phyloP scores from a whole-genome alignment of 2,888 invertebrate genomes.

The Ecliptopera silaceata region DNA sequence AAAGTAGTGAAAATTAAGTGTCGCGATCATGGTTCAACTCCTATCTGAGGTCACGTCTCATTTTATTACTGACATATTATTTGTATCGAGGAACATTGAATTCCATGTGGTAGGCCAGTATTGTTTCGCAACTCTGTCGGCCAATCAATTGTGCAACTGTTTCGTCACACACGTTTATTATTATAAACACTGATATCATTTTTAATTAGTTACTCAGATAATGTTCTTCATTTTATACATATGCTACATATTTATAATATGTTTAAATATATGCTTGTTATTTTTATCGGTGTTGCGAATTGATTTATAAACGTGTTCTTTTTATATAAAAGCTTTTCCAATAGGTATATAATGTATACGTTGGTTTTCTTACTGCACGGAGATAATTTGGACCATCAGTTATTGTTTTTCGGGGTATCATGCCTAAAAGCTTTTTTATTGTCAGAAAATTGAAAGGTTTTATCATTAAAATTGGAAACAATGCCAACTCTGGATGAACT shows the following conservation, averaged over 20 bases:
- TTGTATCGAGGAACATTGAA: constrained; percentile 76
- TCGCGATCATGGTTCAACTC: constrained; percentile 66
- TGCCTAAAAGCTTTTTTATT: not conserved
- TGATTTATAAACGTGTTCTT: not conserved
- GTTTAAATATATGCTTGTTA: not conserved
- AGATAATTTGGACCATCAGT: too few relatives aligned
- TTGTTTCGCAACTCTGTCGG: constrained; percentile 59
- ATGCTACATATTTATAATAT: not conserved
- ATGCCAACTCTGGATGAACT: not conserved
- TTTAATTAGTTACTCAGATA: constrained; percentile 8
- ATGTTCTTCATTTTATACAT: not conserved
- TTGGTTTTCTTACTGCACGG: too few relatives aligned
- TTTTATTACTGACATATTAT: constrained; percentile 79
- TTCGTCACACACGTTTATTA: constrained; percentile 26
- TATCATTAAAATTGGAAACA: not conserved
- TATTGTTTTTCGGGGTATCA: too few relatives aligned
- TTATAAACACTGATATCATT: constrained; percentile 7
- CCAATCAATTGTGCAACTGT: constrained; percentile 30
- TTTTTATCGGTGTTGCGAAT: not conserved
- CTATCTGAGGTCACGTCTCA: constrained; percentile 76
- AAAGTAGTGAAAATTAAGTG: constrained; percentile 80
- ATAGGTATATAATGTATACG: too few relatives aligned
- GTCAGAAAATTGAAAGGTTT: not conserved
- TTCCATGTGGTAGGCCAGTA: constrained; percentile 62
- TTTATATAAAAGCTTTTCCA: not conserved